Percentiles rank a stretch among this genome's conserved stretches.
Evolutionary conservation across 2,797 vertebrate species (phyloP).

Genomic region (Pseudochaenichthys georgianus): DNA sequence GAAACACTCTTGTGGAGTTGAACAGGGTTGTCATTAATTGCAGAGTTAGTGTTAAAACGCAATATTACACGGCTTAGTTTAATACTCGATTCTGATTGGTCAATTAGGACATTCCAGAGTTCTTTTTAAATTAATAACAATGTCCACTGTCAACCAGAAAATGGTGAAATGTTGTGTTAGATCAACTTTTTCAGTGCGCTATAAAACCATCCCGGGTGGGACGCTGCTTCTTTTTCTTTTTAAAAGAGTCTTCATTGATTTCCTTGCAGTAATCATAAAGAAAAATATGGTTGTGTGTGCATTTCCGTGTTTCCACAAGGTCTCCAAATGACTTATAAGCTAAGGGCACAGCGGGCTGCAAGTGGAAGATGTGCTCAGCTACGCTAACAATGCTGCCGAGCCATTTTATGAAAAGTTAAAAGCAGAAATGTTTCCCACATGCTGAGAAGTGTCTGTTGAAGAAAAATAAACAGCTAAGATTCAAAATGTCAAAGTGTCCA

Average conservation of each 20-base stretch:
- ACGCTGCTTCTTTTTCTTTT: background rate
- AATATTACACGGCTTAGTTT: too few species aligned
- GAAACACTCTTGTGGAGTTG: too few species aligned
- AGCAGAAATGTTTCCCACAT: constrained; percentile 76
- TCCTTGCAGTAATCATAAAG: constrained; percentile 24
- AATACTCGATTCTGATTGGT: too few species aligned
- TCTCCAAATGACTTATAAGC: constrained; percentile 54
- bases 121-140: constrained; percentile 3
- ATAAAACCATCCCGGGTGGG: background rate
- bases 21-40: too few species aligned
- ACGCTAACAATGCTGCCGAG: constrained; percentile 76
- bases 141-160: constrained; percentile 16
- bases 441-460: constrained; percentile 80
- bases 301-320: constrained; percentile 45
- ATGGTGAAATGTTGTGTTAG: constrained; percentile 12
- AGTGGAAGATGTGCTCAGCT: constrained; percentile 64
- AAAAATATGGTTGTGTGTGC: constrained; percentile 6
- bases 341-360: constrained; percentile 68
- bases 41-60: too few species aligned
- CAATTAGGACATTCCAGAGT: background rate
- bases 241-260: background rate
- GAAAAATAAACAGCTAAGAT: constrained; percentile 76
- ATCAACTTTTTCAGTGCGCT: background rate
- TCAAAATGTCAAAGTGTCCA: constrained; percentile 78
- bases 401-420: constrained; percentile 73